Evolutionary conservation across 2,113 vertebrate species (phyloP), one percentile per base, ranked within the genome.

Genomic region (Trichomycterus rosablanca): DNA sequence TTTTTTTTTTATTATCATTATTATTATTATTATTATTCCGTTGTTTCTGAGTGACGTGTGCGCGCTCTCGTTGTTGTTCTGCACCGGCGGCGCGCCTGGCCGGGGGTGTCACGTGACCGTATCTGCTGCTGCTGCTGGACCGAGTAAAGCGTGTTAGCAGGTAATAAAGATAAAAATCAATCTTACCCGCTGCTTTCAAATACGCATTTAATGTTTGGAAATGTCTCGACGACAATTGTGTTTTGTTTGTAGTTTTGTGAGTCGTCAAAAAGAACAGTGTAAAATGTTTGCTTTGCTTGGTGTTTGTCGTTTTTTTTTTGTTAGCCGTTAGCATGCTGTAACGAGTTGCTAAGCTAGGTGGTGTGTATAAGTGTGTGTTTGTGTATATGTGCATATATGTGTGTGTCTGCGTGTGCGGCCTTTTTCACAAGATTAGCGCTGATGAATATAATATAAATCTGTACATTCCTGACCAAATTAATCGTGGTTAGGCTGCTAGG

Each of bases 91-190:
- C 72, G 73, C 70, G 70, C 69, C 65, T 65, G 54, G 26, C 26
- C 7, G 26, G 26, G 26, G 49, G 59, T 14, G 75, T 86, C 87
- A 89, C 87, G 84, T 89, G 87, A 89, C 79, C 73, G 53, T 76
- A 77, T 86, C 83, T 88, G 72, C 85, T 82, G 80, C 82, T 83
- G 82, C 56, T 45, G 42, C 42, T 34, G 26, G 24, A 78, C 78
- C 67, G 84, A 80, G 76, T 67, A 83, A 83, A 84, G 83, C 82
- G 81, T 81, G 81, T 85, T 86, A 84, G 84, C 83, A 89, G 87
- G 86, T 87, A 87, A 85, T 74, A 74, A 43, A 28, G 28, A 23
- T 34, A 32, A 74, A 78, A 76, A 75, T 40, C 19, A 20, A 52
- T 71, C 63, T 73, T 45, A 19, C 11, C 11, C 9, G 3, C 11